Percentiles rank a stretch among this genome's conserved stretches.
phyloP scores from a whole-genome alignment of 2,888 invertebrate species.

The Leptogaster cylindrica region DNA sequence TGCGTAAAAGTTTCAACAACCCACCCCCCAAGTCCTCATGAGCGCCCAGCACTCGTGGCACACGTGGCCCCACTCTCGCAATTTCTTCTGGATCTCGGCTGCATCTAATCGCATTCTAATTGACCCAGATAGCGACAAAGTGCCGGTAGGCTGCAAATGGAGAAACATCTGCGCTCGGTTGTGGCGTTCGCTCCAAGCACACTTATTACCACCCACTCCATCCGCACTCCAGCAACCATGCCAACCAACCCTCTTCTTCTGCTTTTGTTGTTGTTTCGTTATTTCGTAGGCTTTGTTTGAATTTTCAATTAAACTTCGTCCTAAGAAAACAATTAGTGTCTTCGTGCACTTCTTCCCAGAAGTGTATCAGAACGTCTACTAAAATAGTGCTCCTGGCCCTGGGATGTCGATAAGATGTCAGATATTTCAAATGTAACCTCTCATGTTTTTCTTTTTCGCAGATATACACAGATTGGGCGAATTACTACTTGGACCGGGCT shows the following conservation, averaged over 20 bases:
- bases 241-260: background rate
- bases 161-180: conserved; percentile 10
- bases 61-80: conserved; percentile 28
- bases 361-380: background rate
- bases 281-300: too few relatives aligned
- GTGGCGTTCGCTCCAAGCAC: background rate
- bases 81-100: background rate
- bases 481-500: conserved; percentile 93
- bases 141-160: conserved; percentile 22
- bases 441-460: conserved; percentile 60
- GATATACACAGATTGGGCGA: conserved; percentile 99
- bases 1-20: too few relatives aligned
- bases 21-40: too few relatives aligned
- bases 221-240: background rate
- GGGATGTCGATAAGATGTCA: background rate
- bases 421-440: conserved; percentile 28
- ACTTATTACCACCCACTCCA: conserved; percentile 1
- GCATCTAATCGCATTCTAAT: conserved; percentile 44
- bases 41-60: conserved; percentile 5
- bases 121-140: conserved; percentile 43
- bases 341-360: background rate
- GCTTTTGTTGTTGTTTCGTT: background rate
- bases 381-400: background rate
- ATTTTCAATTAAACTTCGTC: too few relatives aligned
- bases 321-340: too few relatives aligned